A percentile compares a stretch with the other conserved stretches of the same genome.
Evolutionary conservation across 2,888 invertebrate genomes (phyloP).

Genomic region (Synergus umbraculus): DNA sequence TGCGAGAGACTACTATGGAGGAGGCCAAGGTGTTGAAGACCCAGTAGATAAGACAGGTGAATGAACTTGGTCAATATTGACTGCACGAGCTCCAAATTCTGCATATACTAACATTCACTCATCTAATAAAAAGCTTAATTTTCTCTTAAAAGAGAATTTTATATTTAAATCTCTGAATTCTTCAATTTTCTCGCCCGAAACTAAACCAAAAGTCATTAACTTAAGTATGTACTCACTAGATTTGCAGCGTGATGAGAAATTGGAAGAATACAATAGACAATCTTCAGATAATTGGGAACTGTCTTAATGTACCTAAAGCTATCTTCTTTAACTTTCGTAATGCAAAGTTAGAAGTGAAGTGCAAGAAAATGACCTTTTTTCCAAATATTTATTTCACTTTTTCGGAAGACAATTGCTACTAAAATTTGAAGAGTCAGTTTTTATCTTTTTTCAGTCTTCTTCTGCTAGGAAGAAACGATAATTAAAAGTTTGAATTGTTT

Average conservation of each 20-base stretch:
- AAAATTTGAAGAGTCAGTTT: no score
- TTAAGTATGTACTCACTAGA: no score
- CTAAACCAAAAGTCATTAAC: no score
- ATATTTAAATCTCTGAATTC: neutral
- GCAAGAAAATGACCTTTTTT: no score
- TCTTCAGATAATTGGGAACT: neutral
- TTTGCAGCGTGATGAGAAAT: no score
- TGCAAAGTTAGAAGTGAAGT: neutral
- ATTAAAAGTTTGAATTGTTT: neutral
- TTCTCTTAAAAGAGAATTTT: neutral
- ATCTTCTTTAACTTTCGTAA: neutral
- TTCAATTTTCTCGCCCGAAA: no score
- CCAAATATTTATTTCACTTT: neutral
- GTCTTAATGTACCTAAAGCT: neutral
- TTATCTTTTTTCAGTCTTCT: no score
- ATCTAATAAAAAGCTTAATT: neutral
- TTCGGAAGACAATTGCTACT: no score
- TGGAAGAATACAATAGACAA: neutral
- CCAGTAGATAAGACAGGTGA: conserved; percentile 4
- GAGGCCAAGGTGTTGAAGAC: neutral
- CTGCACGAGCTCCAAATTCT: neutral
- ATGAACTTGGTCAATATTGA: neutral
- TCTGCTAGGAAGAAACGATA: neutral
- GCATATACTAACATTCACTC: neutral
- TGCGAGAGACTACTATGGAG: neutral